Conservation (phyloP, 2,113 vertebrate species). For the Megaleporinus macrocephalus region DNA sequence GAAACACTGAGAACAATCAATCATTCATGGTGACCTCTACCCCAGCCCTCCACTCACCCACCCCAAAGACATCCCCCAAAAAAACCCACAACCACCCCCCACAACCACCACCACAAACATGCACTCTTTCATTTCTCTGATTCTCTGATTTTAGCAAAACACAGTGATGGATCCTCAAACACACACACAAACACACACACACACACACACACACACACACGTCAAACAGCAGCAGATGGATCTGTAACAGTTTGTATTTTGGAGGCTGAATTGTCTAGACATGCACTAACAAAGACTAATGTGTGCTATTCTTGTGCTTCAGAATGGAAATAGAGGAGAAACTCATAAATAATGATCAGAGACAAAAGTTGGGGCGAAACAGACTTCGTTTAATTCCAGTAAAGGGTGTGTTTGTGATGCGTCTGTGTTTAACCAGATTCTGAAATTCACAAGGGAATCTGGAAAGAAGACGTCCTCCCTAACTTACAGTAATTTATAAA, state of each 20-base stretch:
- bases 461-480: background rate
- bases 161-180: background rate
- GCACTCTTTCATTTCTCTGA: too few species aligned
- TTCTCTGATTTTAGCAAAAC: slow-evolving; percentile 33
- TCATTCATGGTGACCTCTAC: slow-evolving; percentile 28
- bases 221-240: slow-evolving; percentile 36
- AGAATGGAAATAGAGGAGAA: slow-evolving; percentile 29
- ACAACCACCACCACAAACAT: too few species aligned
- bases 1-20: slow-evolving; percentile 39
- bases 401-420: slow-evolving; percentile 19
- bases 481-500: slow-evolving; percentile 15
- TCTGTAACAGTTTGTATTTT: slow-evolving; percentile 30
- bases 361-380: slow-evolving; percentile 25
- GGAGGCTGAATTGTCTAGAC: slow-evolving; percentile 50
- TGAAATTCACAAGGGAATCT: slow-evolving; percentile 20
- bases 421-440: background rate
- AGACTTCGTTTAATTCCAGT: slow-evolving; percentile 29
- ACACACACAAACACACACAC: background rate
- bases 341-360: slow-evolving; percentile 54
- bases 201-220: background rate
- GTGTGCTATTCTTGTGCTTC: slow-evolving; percentile 48
- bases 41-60: too few species aligned
- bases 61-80: too few species aligned
- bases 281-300: slow-evolving; percentile 59
- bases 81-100: too few species aligned